Conservation (phyloP, 2,888 invertebrate genomes). For the Hybos culiciformis region DNA sequence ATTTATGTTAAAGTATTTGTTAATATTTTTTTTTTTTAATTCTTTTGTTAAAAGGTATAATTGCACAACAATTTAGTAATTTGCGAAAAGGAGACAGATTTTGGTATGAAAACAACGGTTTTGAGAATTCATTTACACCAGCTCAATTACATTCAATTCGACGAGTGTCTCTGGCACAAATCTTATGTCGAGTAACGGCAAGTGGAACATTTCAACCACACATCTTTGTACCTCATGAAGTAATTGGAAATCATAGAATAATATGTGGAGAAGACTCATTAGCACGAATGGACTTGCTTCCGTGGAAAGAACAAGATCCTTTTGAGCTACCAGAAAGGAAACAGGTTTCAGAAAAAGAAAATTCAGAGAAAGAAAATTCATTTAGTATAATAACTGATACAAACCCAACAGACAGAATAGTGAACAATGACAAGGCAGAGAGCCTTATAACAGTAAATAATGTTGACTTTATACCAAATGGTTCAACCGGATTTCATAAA, state of each 20-base stretch:
- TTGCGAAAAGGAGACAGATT: constrained; percentile 65
- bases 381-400: constrained; percentile 2
- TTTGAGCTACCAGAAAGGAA: constrained; percentile 14
- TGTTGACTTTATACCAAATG: constrained; percentile 22
- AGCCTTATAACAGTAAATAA: constrained; percentile 14
- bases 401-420: constrained; percentile 18
- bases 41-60: too few species aligned
- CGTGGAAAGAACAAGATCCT: constrained; percentile 34
- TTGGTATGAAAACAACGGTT: constrained; percentile 70
- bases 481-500: constrained; percentile 22
- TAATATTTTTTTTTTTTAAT: too few species aligned
- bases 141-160: constrained; percentile 62
- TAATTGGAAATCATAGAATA: constrained; percentile 27
- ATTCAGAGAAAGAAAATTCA: neutral
- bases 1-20: too few species aligned
- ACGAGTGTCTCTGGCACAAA: constrained; percentile 54
- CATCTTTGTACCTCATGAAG: constrained; percentile 30
- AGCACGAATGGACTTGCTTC: constrained; percentile 27
- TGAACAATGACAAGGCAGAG: constrained; percentile 23
- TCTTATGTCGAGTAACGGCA: constrained; percentile 37
- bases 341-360: constrained; percentile 6
- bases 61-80: constrained; percentile 72
- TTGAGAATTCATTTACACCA: constrained; percentile 60
- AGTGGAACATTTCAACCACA: constrained; percentile 35
- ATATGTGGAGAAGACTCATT: constrained; percentile 27